Evolutionary conservation across 1,140 invertebrate genomes (phyloP), one percentile per base, ranked within the genome.

Genomic region (Nasonia giraulti): DNA sequence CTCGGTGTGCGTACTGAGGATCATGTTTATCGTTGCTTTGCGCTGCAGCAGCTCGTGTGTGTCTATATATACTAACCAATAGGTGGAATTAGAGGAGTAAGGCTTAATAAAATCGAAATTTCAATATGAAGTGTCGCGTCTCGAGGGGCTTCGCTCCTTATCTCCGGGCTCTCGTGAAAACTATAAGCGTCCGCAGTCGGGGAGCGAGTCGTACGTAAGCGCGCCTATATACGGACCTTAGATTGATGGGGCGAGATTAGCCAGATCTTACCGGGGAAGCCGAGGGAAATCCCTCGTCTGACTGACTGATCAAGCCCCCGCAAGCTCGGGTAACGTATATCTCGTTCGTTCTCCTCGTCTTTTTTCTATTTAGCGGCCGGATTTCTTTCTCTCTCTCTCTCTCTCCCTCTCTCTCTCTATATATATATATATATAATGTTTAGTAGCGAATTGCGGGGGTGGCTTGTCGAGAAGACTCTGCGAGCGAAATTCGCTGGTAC

Each of bases 231-330:
- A 86, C 31, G 77, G 87, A 88, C 87, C 80, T 89, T 89, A 91
- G 91, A 91, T 92, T 91, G 90, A 92, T 91, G 89, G 88, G 84
- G 80, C 76, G 50, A 90, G 91, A 91, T 91, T 92, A 92, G 89
- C 82, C 71, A 82, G 85, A 91, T 89, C 88, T 88, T 86, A 74
- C 86, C 88, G 81, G 80, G 87, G 85, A 88, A 89, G 89, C 88
- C 87, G 17, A 81, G 88, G 88, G 89, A 90, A 90, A 90, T 88
- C 82, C 78, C 87, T 88, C 86, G 87, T 90, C 86, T 87, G 88
- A 89, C 89, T 83, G 87, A 88, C 84, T 87, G 87, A 89, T 90
- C 86, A 88, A 87, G 86, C 80, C 68, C 80, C 40, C 14, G 40
- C 7, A 10, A 8, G 8, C 50, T 31, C 3, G 17, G 86, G 85